Evolutionary conservation across 2,113 vertebrate genomes (phyloP).

Genomic region (Podarcis raffonei): DNA sequence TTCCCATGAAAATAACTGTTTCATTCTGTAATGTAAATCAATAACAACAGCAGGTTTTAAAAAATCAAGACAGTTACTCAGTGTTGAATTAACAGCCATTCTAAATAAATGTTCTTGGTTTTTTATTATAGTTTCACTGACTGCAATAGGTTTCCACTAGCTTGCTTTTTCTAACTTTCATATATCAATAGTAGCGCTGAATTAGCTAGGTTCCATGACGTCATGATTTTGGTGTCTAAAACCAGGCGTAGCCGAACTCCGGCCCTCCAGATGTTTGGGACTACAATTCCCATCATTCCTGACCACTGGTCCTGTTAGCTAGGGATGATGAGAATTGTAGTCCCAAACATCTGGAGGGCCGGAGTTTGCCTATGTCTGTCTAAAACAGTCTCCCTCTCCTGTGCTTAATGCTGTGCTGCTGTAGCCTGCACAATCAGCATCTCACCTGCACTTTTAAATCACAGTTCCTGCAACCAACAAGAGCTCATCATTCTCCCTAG

Average conservation of each 20-base stretch:
- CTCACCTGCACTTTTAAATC: neutral
- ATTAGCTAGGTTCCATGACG: neutral
- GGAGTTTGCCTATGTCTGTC: neutral
- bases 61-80: too few species aligned
- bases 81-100: too few species aligned
- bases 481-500: neutral
- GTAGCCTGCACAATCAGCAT: neutral
- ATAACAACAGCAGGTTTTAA: too few species aligned
- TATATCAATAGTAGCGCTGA: neutral
- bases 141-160: neutral
- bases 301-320: too few species aligned
- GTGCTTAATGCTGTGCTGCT: neutral
- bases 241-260: neutral
- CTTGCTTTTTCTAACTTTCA: neutral
- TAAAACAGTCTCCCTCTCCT: neutral
- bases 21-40: too few species aligned
- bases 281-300: too few species aligned
- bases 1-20: too few species aligned
- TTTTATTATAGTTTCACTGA: too few species aligned
- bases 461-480: neutral
- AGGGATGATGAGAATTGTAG: too few species aligned
- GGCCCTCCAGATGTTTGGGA: rapidly evolving
- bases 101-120: too few species aligned
- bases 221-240: neutral
- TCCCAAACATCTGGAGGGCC: neutral